A percentile compares a stretch with the other conserved stretches of the same genome.
phyloP scores from a whole-genome alignment of 1,140 invertebrate genomes.

The Colletes gigas region DNA sequence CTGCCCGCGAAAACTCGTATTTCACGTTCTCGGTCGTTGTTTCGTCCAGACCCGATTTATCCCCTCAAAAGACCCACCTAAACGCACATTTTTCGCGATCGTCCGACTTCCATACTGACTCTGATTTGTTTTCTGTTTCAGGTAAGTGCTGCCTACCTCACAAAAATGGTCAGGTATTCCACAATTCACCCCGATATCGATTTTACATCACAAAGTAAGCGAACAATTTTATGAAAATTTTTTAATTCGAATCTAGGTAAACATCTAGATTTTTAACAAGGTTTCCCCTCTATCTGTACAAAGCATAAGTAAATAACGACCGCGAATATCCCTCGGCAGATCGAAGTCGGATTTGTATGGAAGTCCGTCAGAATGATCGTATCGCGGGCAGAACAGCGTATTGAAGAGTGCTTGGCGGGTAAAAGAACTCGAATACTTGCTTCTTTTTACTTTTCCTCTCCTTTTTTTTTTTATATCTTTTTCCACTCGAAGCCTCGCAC shows the following conservation, averaged over 20 bases:
- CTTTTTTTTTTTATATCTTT: slow-evolving; percentile 14
- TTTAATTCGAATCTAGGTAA: too few species aligned
- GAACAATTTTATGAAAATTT: too few species aligned
- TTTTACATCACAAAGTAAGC: background rate
- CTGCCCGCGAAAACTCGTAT: slow-evolving; percentile 22
- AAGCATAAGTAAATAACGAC: too few species aligned
- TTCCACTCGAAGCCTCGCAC: slow-evolving; percentile 30
- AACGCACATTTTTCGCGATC: background rate
- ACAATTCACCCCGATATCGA: background rate
- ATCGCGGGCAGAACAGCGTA: slow-evolving; percentile 16
- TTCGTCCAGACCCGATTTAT: background rate
- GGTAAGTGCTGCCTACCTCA: slow-evolving; percentile 14
- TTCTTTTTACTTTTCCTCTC: background rate
- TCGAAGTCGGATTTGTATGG: slow-evolving; percentile 15
- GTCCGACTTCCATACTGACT: background rate
- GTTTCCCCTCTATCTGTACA: too few species aligned
- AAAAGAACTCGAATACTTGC: slow-evolving; percentile 24
- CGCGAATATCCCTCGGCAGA: background rate
- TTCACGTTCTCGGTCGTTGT: slow-evolving; percentile 12
- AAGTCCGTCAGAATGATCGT: slow-evolving; percentile 7
- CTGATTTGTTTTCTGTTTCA: slow-evolving; percentile 15
- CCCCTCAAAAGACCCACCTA: background rate
- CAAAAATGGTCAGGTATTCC: background rate
- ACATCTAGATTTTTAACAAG: too few species aligned
- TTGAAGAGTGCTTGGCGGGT: slow-evolving; percentile 21